Percentiles rank a stretch among this genome's conserved stretches.
phyloP scores from a whole-genome alignment of 2,888 invertebrate species.

The Selenia dentaria region DNA sequence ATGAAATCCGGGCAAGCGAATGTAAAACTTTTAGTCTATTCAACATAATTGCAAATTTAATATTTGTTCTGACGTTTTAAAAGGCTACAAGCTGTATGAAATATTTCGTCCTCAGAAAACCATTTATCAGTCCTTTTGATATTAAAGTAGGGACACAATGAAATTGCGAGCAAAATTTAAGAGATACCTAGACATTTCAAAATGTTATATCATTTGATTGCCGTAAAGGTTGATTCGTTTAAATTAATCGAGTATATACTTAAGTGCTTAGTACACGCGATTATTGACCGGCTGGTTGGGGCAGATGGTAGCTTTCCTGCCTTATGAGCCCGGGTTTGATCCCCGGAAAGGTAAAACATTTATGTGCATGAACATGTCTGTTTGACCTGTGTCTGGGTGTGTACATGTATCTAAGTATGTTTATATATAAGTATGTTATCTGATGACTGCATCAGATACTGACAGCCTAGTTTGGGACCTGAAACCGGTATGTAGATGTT shows the following conservation, averaged over 20 bases:
- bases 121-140: constrained; percentile 39
- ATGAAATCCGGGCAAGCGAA: not conserved
- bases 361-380: no score
- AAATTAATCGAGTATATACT: not conserved
- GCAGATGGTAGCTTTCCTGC: no score
- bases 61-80: constrained; percentile 30
- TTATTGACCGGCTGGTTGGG: no score
- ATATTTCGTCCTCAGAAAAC: constrained; percentile 36
- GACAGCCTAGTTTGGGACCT: no score
- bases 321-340: no score
- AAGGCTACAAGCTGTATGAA: constrained; percentile 29
- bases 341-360: no score
- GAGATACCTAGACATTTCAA: constrained; percentile 14
- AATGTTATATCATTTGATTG: not conserved
- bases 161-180: constrained; percentile 21
- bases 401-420: no score
- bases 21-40: constrained; percentile 14
- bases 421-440: no score
- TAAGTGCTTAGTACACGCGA: not conserved
- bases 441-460: no score
- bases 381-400: no score
- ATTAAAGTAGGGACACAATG: constrained; percentile 35
- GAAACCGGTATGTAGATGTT: no score
- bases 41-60: constrained; percentile 4
- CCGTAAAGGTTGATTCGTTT: no score